Percentiles rank a stretch among this genome's conserved stretches.
Evolutionary conservation across 2,888 invertebrate genomes (phyloP).

Genomic region (Pyralis farinalis): DNA sequence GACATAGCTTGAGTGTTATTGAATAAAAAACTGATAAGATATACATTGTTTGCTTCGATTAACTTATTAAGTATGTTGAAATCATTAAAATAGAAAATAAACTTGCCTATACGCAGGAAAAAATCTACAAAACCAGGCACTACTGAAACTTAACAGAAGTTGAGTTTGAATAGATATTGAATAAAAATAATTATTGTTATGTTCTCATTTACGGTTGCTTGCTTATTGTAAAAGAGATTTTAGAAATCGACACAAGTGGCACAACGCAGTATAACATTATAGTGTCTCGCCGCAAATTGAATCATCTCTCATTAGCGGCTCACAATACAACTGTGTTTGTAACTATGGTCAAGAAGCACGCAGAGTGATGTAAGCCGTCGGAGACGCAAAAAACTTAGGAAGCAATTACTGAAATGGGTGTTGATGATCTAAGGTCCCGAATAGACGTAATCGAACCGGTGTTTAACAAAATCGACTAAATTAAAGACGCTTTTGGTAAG

Average conservation of each 20-base stretch:
- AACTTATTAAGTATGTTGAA: too few relatives aligned
- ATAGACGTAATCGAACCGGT: constrained; percentile 11
- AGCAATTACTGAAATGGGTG: constrained; percentile 30
- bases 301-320: constrained; percentile 18
- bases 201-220: background rate
- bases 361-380: constrained; percentile 41
- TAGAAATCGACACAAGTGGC: constrained; percentile 17
- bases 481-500: background rate
- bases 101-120: too few relatives aligned
- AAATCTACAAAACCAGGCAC: too few relatives aligned
- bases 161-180: too few relatives aligned
- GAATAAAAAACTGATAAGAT: too few relatives aligned
- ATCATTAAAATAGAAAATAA: too few relatives aligned
- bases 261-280: constrained; percentile 11
- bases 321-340: background rate
- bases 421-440: constrained; percentile 27
- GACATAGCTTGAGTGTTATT: background rate
- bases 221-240: constrained; percentile 1
- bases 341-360: constrained; percentile 25
- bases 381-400: constrained; percentile 35
- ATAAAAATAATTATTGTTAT: background rate
- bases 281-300: constrained; percentile 24
- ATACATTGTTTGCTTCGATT: too few relatives aligned
- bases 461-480: constrained; percentile 3
- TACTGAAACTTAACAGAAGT: too few relatives aligned